These are phyloP conservation scores for Bicyclus anynana DNA, from an alignment of 1,140 invertebrate genomes.

Conservation along the genomic window DNA sequence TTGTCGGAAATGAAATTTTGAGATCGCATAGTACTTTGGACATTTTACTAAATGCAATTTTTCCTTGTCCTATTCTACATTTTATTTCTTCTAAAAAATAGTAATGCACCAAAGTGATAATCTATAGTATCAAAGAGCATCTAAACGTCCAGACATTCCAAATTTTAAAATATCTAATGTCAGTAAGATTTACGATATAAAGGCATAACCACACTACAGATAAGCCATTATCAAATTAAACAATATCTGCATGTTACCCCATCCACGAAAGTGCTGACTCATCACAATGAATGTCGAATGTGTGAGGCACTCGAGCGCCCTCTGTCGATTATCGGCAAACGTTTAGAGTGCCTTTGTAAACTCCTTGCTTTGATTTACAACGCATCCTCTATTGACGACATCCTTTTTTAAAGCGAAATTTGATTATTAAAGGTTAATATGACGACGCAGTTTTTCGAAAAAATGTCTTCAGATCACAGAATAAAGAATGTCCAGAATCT, in stretches of 20 bases:
- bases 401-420: constrained; percentile 14
- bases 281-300: constrained; percentile 60
- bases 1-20: no score
- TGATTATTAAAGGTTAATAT: constrained; percentile 7
- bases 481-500: no score
- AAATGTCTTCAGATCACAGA: no score
- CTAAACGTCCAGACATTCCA: no score
- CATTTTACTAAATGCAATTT: no score
- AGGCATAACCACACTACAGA: neutral
- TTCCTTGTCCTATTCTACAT: no score
- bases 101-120: no score
- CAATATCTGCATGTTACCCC: constrained; percentile 5
- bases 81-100: no score
- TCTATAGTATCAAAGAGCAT: no score
- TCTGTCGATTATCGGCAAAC: constrained; percentile 39
- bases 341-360: constrained; percentile 34
- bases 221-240: neutral
- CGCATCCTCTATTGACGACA: constrained; percentile 21
- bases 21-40: no score
- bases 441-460: neutral
- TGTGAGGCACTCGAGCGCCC: constrained; percentile 45
- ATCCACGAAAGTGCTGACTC: constrained; percentile 46
- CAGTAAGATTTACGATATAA: no score
- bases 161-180: no score
- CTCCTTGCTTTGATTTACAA: constrained; percentile 31